Percentiles rank a stretch among this genome's conserved stretches.
phyloP scores from a whole-genome alignment of 2,113 vertebrate genomes.

The Acrocephalus arundinaceus region DNA sequence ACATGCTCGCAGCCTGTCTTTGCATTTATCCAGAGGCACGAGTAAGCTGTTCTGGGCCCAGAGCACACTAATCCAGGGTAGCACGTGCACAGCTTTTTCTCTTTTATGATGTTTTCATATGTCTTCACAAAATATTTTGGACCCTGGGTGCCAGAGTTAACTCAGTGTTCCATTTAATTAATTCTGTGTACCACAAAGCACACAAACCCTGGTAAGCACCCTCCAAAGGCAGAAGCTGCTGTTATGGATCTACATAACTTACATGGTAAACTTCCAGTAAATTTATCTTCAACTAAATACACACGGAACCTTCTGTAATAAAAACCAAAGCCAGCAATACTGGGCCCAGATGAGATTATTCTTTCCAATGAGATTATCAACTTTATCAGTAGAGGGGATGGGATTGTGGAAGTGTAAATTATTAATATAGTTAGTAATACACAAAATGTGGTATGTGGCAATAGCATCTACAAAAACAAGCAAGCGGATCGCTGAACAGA shows the following conservation, averaged over 20 bases:
- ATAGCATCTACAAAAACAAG: neutral
- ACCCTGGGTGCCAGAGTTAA: neutral
- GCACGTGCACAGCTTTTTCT: neutral
- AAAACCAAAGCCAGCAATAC: neutral
- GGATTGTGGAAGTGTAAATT: neutral
- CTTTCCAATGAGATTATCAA: neutral
- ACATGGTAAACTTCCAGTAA: neutral
- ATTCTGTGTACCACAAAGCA: neutral
- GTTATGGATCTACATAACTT: neutral
- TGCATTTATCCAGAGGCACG: neutral
- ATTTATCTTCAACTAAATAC: neutral
- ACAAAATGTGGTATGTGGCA: neutral
- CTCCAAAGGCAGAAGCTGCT: neutral
- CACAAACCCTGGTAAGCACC: neutral
- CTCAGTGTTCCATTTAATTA: neutral
- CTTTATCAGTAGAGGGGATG: neutral
- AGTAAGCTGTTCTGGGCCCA: neutral
- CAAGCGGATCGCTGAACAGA: neutral
- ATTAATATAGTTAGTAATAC: neutral
- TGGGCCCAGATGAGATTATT: neutral
- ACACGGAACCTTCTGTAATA: neutral
- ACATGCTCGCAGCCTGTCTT: neutral
- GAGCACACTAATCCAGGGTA: neutral
- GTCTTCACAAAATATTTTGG: neutral
- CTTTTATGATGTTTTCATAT: neutral